These are phyloP conservation scores for Stichodactyla mertensii DNA, from an alignment of 64 coral and sea anemone species.

Conservation along the genomic window DNA sequence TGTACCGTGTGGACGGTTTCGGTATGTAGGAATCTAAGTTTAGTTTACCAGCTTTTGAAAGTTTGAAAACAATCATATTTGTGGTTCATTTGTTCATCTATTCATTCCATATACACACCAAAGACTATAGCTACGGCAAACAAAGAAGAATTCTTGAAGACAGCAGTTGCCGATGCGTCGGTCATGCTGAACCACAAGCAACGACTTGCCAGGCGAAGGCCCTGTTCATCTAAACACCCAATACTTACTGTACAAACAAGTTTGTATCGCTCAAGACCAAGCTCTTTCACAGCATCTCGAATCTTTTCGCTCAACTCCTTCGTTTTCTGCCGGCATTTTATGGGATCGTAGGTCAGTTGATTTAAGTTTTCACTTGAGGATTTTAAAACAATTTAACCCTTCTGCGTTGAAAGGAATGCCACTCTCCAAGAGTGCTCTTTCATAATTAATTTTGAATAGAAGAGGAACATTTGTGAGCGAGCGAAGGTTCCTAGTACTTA, in stretches of 20 bases:
- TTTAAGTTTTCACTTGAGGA: conserved; percentile 8
- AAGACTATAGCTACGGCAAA: conserved; percentile 58
- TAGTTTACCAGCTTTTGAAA: too few relatives aligned
- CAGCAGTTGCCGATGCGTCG: conserved; percentile 36
- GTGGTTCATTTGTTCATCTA: too few relatives aligned
- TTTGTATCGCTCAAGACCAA: conserved; percentile 54
- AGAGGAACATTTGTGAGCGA: too few relatives aligned
- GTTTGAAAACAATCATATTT: too few relatives aligned
- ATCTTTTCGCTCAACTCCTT: conserved; percentile 42
- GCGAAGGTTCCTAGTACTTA: too few relatives aligned
- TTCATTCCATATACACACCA: conserved; percentile 35
- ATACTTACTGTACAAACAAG: conserved; percentile 43
- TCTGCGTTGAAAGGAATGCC: too few relatives aligned
- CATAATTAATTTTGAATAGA: too few relatives aligned
- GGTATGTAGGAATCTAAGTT: too few relatives aligned
- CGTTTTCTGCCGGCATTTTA: conserved; percentile 12
- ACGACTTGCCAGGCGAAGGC: conserved; percentile 22
- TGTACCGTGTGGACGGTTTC: too few relatives aligned
- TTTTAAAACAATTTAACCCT: background rate
- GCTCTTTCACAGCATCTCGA: conserved; percentile 32
- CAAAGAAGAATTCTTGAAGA: conserved; percentile 32
- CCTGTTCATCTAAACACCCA: conserved; percentile 38
- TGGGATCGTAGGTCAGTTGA: background rate
- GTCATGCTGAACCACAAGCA: conserved; percentile 43
- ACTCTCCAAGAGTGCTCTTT: too few relatives aligned